Evolutionary conservation across 2,888 invertebrate genomes (phyloP).

Genomic region (Ferrisia virgata): DNA sequence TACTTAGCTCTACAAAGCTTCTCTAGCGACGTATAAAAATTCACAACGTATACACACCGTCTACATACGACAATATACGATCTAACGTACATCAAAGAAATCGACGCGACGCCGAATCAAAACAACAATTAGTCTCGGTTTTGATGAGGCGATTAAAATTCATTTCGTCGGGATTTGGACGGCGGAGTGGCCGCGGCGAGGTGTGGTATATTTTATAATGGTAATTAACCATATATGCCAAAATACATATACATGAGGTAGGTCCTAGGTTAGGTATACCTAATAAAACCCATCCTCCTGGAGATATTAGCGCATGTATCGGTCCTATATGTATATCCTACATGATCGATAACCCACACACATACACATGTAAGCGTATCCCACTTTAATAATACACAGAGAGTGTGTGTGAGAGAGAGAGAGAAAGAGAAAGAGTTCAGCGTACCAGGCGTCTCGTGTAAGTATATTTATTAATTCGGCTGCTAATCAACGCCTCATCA

Average conservation of each 20-base stretch:
- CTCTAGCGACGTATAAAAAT: neutral
- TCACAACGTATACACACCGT: neutral
- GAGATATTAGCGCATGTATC: no score
- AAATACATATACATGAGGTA: neutral
- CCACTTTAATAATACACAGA: neutral
- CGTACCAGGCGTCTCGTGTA: neutral
- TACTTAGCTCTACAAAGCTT: neutral
- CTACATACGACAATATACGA: neutral
- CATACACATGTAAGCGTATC: neutral
- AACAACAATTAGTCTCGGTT: neutral
- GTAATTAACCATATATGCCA: conserved; percentile 6
- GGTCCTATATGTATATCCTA: no score
- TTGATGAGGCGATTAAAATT: neutral
- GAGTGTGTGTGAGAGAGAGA: no score
- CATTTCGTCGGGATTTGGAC: neutral
- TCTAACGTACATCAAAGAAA: neutral
- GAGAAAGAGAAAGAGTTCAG: neutral
- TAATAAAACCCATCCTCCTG: neutral
- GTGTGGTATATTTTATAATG: no score
- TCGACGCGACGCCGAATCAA: neutral
- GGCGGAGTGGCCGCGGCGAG: no score
- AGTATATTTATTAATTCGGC: neutral
- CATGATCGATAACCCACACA: neutral
- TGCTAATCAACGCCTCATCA: conserved; percentile 9
- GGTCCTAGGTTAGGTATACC: no score